Percentiles rank a stretch among this genome's conserved stretches.
Conservation (phyloP, 2,888 invertebrate genomes). For the Xanthorhoe spadicearia region DNA sequence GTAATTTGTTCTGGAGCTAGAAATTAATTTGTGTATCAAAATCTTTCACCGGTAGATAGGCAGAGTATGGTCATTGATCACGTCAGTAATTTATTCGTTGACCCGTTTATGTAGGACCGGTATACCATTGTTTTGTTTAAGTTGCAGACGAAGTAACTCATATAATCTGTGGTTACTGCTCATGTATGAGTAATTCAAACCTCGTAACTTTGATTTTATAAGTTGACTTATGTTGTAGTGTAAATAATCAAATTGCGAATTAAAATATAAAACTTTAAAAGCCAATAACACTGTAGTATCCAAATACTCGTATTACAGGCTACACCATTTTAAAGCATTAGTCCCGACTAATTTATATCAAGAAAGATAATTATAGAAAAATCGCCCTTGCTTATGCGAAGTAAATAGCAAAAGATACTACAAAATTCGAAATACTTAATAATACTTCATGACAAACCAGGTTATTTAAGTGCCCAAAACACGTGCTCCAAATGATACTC, state of each 20-base stretch:
- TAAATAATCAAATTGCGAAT: slow-evolving; percentile 52
- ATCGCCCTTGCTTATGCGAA: no score
- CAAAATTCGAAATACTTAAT: no score
- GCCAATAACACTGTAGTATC: slow-evolving; percentile 42
- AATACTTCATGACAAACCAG: no score
- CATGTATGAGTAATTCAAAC: slow-evolving; percentile 67
- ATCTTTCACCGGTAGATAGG: slow-evolving; percentile 34
- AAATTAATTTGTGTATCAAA: slow-evolving; percentile 3
- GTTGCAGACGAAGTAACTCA: slow-evolving; percentile 29
- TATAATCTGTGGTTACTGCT: slow-evolving; percentile 42
- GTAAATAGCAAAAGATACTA: no score
- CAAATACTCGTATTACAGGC: not conserved
- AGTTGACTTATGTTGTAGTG: slow-evolving; percentile 54
- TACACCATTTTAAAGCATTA: no score
- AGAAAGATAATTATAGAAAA: no score
- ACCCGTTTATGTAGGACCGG: slow-evolving; percentile 51
- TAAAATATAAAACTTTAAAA: slow-evolving; percentile 46
- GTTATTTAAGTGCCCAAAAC: slow-evolving; percentile 15
- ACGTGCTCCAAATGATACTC: slow-evolving; percentile 12
- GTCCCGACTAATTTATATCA: no score
- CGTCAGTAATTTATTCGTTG: slow-evolving; percentile 59
- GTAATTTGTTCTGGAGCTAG: not conserved
- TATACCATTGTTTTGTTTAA: slow-evolving; percentile 59
- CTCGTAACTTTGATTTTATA: slow-evolving; percentile 63
- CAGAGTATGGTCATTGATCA: slow-evolving; percentile 51